Evolutionary conservation across 1,140 invertebrate genomes (phyloP).

Genomic region (Streblospio benedicti): DNA sequence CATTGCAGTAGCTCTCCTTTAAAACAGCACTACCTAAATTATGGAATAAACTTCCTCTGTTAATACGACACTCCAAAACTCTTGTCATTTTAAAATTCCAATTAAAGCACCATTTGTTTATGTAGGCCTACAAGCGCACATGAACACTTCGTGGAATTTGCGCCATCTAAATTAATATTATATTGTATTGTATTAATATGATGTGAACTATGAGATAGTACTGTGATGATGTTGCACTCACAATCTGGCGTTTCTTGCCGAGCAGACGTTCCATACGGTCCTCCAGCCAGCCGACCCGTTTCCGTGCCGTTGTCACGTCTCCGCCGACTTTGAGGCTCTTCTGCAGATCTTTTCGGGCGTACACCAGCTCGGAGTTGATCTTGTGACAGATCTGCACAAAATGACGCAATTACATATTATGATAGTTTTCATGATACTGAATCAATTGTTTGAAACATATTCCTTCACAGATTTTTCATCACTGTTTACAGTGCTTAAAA

Average conservation of each 20-base stretch:
- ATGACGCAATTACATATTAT: background rate
- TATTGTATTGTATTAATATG: background rate
- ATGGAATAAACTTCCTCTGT: no score
- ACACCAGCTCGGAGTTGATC: conserved; percentile 34
- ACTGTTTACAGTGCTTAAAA: no score
- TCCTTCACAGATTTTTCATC: background rate
- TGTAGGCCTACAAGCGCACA: background rate
- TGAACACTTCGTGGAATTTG: no score
- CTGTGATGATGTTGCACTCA: no score
- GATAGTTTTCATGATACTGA: background rate
- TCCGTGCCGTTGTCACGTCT: conserved; percentile 33
- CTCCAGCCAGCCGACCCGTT: conserved; percentile 41
- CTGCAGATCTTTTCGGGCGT: conserved; percentile 34
- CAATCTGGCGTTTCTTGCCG: background rate
- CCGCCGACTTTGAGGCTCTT: conserved; percentile 27
- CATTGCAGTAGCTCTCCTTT: no score
- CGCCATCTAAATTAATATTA: conserved; percentile 21
- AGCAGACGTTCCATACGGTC: conserved; percentile 35
- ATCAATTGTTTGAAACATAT: background rate
- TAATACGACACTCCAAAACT: background rate
- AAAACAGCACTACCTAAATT: no score
- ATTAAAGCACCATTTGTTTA: background rate
- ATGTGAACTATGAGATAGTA: conserved; percentile 1
- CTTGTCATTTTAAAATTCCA: background rate
- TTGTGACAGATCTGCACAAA: conserved; percentile 33